Evolutionary conservation across 2,888 invertebrate species (phyloP).

Genomic region (Phaonia tiefii): DNA sequence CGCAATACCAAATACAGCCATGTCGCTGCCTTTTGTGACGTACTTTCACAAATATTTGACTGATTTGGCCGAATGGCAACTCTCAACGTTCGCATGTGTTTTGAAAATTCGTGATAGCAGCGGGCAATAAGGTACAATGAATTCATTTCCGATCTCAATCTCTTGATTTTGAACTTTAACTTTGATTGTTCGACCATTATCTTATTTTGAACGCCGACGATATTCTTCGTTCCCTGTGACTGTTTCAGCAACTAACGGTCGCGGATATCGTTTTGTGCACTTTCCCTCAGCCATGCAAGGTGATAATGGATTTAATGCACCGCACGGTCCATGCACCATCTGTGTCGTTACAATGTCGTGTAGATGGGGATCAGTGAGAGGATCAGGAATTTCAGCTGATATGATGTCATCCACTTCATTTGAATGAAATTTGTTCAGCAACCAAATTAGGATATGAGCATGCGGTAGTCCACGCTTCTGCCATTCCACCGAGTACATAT

Average conservation of each 20-base stretch:
- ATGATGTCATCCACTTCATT: too few relatives aligned
- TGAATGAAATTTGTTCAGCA: not conserved
- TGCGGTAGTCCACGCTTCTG: too few relatives aligned
- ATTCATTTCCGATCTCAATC: too few relatives aligned
- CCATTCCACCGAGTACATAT: too few relatives aligned
- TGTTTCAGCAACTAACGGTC: conserved; percentile 52
- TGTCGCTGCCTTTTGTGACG: conserved; percentile 41
- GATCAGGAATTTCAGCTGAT: too few relatives aligned
- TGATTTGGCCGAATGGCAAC: conserved; percentile 34
- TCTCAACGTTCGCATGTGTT: not conserved
- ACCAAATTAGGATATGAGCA: conserved; percentile 24
- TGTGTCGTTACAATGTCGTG: conserved; percentile 42
- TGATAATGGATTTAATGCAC: conserved; percentile 13
- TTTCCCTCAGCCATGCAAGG: conserved; percentile 34
- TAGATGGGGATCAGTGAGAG: not conserved
- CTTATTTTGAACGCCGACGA: conserved; percentile 65
- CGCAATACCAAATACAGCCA: conserved; percentile 35
- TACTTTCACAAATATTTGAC: conserved; percentile 38
- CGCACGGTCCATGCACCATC: conserved; percentile 55
- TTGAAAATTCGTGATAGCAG: conserved; percentile 26
- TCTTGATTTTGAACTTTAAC: not conserved
- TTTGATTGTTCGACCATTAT: conserved; percentile 52
- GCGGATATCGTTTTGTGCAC: conserved; percentile 28
- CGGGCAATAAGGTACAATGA: conserved; percentile 21
- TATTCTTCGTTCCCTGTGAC: conserved; percentile 56